Evolutionary conservation across 2,888 invertebrate species (phyloP), one percentile per base, ranked within the genome.

Genomic region (Pharmacophagus antenor): DNA sequence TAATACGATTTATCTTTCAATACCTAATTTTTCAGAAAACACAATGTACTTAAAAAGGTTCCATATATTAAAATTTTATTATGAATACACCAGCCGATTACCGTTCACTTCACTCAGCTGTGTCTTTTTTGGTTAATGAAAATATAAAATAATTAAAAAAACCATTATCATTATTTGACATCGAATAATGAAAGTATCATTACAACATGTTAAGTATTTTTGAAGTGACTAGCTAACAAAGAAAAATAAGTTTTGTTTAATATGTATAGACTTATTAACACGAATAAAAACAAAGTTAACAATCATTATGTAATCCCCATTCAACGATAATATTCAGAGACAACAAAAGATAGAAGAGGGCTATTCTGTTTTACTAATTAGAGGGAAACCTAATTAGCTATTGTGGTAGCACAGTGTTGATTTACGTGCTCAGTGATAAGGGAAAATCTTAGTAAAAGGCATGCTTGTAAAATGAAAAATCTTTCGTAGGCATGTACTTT

Each of bases 341-440:
- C 37, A 31, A 50, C 27, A 46, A 42, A 21, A 25, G 17, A 1
- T n/a, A 15, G 25, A 27, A 47, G 47, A n/a, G 31, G 55, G 31
- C 55, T 31, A 55, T 31, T 47, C 47, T 37, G 22, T 37, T 55
- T 20, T 21, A 55, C 55, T 55, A 55, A 55, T 55, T 55, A 47
- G 55, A 55, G 55, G 20, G 55, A 55, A 55, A 55, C 47, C 55
- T 55, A 55, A 55, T 55, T 55, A 55, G 55, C 55, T 55, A 55
- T 55, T 55, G 55, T 55, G 55, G 46, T 17, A 27, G 47, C 55
- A 27, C 21, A 27, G 46, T 54, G 55, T 47, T 55, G 55, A 55
- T 47, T 37, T 27, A 47, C 55, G 31, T 47, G 20, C 31, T 31
- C 22, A 25, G 23, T 31, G 47, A 44, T 47, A 44, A 55, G 31